These are phyloP conservation scores for Dysdera silvatica DNA, from an alignment of 1,140 invertebrate genomes.

Conservation along the genomic window DNA sequence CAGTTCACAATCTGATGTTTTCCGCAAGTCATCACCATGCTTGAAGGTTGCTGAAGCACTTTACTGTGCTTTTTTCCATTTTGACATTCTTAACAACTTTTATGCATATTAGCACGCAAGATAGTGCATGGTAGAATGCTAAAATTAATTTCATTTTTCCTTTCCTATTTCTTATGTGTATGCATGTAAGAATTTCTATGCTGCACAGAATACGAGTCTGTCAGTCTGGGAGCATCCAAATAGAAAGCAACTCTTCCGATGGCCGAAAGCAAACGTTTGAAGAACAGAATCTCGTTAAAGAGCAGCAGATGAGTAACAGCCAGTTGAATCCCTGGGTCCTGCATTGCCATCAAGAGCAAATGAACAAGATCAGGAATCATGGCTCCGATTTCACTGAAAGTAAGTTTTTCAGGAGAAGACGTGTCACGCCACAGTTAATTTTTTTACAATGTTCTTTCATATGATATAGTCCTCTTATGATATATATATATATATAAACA, in stretches of 20 bases:
- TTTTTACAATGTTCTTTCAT: no score
- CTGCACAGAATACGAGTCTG: conserved; percentile 41
- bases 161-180: neutral
- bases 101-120: no score
- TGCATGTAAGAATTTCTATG: neutral
- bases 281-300: conserved; percentile 33
- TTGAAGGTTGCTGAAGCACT: no score
- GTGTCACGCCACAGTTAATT: no score
- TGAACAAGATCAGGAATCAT: conserved; percentile 52
- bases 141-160: no score
- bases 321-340: conserved; percentile 52
- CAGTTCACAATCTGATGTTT: no score
- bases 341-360: conserved; percentile 49
- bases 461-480: no score
- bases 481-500: no score
- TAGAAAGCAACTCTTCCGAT: conserved; percentile 44
- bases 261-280: conserved; percentile 38
- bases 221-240: conserved; percentile 45
- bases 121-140: no score
- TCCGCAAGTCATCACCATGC: no score
- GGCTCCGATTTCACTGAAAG: conserved; percentile 43
- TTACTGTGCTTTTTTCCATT: no score
- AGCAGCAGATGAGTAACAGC: conserved; percentile 26
- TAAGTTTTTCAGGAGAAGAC: conserved; percentile 34
- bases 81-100: no score